Percentiles rank a stretch among this genome's conserved stretches.
phyloP scores from a whole-genome alignment of 2,888 invertebrate species.

The Flexamia atlantica region DNA sequence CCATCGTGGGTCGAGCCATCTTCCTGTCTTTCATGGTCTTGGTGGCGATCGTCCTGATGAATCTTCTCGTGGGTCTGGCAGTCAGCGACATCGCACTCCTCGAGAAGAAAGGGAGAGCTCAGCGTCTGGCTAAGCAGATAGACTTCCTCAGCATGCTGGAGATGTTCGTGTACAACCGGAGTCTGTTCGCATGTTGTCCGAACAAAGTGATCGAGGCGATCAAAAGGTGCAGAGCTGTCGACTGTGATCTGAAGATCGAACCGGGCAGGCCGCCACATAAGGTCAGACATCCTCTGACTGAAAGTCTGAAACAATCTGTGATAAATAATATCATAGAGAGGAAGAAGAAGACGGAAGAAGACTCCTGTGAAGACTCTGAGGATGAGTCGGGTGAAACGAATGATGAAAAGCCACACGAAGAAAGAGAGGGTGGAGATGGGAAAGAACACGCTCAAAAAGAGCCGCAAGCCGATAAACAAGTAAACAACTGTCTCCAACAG shows the following conservation, averaged over 20 bases:
- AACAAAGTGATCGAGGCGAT: slow-evolving; percentile 72
- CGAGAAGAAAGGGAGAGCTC: slow-evolving; percentile 78
- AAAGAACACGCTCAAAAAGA: background rate
- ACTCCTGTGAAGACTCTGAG: background rate
- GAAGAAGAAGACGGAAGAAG: slow-evolving; percentile 32
- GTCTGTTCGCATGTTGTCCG: slow-evolving; percentile 75
- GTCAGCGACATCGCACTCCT: slow-evolving; percentile 80
- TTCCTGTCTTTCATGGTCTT: slow-evolving; percentile 78
- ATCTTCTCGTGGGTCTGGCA: slow-evolving; percentile 79
- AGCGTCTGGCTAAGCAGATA: slow-evolving; percentile 78
- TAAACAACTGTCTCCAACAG: slow-evolving; percentile 12
- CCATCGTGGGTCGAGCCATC: slow-evolving; percentile 76
- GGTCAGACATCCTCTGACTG: slow-evolving; percentile 53
- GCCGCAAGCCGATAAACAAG: background rate
- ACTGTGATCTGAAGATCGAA: slow-evolving; percentile 73
- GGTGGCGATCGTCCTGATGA: slow-evolving; percentile 80
- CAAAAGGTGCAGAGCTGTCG: slow-evolving; percentile 75
- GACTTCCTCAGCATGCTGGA: slow-evolving; percentile 77
- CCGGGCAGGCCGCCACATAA: slow-evolving; percentile 75
- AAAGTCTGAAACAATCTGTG: slow-evolving; percentile 60
- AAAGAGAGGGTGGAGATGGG: background rate
- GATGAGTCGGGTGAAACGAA: slow-evolving; percentile 8
- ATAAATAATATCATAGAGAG: slow-evolving; percentile 56
- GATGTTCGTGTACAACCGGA: slow-evolving; percentile 76
- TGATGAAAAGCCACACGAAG: background rate